Conservation (phyloP, 2,797 vertebrate genomes). For the Oreortyx pictus region DNA sequence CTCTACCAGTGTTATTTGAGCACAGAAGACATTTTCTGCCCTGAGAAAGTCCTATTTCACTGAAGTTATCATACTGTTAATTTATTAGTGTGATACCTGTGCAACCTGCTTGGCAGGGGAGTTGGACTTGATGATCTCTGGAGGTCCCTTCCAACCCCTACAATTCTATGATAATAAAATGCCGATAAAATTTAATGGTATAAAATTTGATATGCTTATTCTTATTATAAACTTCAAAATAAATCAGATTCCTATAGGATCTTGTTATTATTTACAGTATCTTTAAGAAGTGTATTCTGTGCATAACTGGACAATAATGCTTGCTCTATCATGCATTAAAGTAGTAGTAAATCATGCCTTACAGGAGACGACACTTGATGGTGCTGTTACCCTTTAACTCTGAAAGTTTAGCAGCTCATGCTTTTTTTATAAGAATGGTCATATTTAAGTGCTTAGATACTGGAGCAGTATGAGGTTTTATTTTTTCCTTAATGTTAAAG, state of each 20-base stretch:
- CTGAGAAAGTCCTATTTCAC: neutral
- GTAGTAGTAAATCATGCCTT: neutral
- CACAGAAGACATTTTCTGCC: neutral
- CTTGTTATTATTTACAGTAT: neutral
- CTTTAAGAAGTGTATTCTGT: neutral
- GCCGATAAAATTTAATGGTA: neutral
- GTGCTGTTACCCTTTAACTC: constrained; percentile 54
- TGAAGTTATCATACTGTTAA: neutral
- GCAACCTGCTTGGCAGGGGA: no score
- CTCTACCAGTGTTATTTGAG: neutral
- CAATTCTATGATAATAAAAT: neutral
- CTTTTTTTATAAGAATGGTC: neutral
- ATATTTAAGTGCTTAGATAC: neutral
- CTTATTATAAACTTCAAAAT: neutral
- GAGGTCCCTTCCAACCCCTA: no score
- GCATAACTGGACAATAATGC: neutral
- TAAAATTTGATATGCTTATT: neutral
- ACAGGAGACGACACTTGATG: constrained; percentile 58
- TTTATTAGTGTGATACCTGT: neutral
- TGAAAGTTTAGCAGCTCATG: neutral
- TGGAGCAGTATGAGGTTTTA: neutral
- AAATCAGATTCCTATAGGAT: neutral
- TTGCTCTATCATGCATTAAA: neutral
- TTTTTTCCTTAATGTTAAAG: neutral
- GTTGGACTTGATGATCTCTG: no score